Conservation (phyloP, 2,888 invertebrate genomes). For the Athrips mouffetella region DNA sequence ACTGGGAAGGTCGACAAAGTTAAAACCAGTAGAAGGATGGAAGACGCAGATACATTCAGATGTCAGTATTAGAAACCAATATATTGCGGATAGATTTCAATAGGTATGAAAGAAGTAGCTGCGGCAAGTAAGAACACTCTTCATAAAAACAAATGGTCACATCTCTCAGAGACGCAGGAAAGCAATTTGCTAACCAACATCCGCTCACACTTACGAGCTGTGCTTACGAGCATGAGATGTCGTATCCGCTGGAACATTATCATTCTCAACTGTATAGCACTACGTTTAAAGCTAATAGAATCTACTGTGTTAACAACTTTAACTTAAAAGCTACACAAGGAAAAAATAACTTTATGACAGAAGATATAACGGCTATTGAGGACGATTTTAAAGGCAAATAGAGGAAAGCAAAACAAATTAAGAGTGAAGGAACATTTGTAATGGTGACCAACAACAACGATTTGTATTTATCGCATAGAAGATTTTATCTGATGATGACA, state of each 20-base stretch:
- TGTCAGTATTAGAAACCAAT: too few species aligned
- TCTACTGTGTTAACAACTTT: not conserved
- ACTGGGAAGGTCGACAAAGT: too few species aligned
- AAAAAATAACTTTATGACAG: conserved; percentile 27
- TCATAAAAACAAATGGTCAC: conserved; percentile 32
- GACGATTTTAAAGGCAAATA: conserved; percentile 26
- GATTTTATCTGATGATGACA: not conserved
- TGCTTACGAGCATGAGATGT: conserved; percentile 30
- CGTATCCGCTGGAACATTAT: conserved; percentile 24
- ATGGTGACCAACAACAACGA: conserved; percentile 42
- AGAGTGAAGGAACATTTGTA: conserved; percentile 49
- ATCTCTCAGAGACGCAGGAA: conserved; percentile 53
- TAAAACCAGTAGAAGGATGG: too few species aligned
- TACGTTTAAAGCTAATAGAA: conserved; percentile 27
- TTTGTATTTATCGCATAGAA: too few species aligned
- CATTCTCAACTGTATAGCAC: conserved; percentile 31
- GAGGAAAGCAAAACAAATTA: conserved; percentile 45
- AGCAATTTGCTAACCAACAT: conserved; percentile 44
- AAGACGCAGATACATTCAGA: too few species aligned
- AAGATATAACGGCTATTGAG: conserved; percentile 10
- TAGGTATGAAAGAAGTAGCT: too few species aligned
- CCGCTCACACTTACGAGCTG: conserved; percentile 34
- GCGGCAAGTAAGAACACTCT: too few species aligned
- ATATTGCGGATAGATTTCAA: too few species aligned
- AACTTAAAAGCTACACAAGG: conserved; percentile 12